Conservation (phyloP, 2,888 invertebrate genomes). For the Caenorhabditis japonica region DNA sequence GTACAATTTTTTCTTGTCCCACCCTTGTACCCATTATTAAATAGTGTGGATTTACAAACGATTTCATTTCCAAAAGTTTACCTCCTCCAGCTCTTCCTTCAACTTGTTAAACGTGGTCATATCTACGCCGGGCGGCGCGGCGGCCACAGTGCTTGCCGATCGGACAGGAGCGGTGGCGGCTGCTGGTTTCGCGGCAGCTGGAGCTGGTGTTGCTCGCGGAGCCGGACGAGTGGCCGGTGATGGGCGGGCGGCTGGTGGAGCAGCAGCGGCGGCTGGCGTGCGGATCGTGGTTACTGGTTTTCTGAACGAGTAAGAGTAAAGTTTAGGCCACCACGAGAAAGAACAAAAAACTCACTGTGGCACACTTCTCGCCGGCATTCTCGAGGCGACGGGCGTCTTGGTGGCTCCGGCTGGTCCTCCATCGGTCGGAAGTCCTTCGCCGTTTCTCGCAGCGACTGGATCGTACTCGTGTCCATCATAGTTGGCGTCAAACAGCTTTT, state of each 20-base stretch:
- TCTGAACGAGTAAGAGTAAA: background rate
- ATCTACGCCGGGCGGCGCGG: constrained; percentile 41
- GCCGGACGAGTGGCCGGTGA: constrained; percentile 22
- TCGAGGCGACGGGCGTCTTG: constrained; percentile 23
- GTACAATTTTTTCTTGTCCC: too few relatives aligned
- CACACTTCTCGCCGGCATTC: constrained; percentile 35
- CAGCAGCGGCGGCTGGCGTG: constrained; percentile 23
- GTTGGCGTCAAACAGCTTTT: constrained; percentile 99
- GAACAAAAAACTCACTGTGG: constrained; percentile 6
- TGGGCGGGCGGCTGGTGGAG: constrained; percentile 27
- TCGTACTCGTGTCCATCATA: constrained; percentile 98
- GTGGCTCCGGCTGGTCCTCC: constrained; percentile 24
- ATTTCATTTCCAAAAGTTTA: too few relatives aligned
- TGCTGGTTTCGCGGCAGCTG: constrained; percentile 7
- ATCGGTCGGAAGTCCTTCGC: constrained; percentile 58
- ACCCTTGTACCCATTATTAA: too few relatives aligned
- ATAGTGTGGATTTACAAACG: too few relatives aligned
- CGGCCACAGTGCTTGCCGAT: constrained; percentile 44
- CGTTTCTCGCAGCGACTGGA: constrained; percentile 87
- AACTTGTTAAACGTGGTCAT: constrained; percentile 54
- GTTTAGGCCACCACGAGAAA: background rate
- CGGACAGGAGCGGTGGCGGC: constrained; percentile 32
- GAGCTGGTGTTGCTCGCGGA: constrained; percentile 4
- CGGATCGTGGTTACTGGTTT: constrained; percentile 49
- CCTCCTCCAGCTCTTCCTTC: constrained; percentile 70